Percentiles rank a stretch among this genome's conserved stretches.
Conservation (phyloP, 2,113 vertebrate genomes). For the Podilymbus podiceps region DNA sequence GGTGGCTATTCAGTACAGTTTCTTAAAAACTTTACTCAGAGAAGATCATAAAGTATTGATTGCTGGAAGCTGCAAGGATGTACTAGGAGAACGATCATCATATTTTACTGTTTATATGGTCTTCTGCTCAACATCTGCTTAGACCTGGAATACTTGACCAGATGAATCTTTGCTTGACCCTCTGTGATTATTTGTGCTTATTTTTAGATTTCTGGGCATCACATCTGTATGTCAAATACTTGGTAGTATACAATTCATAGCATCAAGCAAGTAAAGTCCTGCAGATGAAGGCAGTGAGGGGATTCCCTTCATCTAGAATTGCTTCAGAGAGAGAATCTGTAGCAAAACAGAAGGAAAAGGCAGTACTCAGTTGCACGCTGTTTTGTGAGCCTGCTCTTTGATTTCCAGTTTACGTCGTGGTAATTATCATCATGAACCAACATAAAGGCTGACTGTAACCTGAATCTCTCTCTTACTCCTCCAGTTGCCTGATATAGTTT, state of each 20-base stretch:
- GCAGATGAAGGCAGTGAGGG: neutral
- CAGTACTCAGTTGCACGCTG: neutral
- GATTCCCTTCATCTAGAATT: neutral
- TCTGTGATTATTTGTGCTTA: neutral
- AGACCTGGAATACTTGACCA: neutral
- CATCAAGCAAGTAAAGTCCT: neutral
- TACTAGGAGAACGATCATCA: neutral
- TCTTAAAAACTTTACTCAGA: neutral
- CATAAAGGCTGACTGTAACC: neutral
- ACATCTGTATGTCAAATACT: neutral
- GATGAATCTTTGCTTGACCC: neutral
- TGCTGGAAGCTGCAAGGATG: neutral
- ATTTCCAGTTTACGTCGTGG: neutral
- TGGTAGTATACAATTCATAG: neutral
- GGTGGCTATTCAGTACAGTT: neutral
- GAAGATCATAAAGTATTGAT: neutral
- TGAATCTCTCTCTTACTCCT: neutral
- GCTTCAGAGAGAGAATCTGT: neutral
- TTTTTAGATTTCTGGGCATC: neutral
- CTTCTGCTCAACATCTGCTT: neutral
- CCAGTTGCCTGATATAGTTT: neutral
- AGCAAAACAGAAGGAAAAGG: neutral
- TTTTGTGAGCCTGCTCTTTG: neutral
- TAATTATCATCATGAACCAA: neutral
- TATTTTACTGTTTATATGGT: neutral